phyloP scores from a whole-genome alignment of 2,888 invertebrate species.

The Blastobasis lacticolella region DNA sequence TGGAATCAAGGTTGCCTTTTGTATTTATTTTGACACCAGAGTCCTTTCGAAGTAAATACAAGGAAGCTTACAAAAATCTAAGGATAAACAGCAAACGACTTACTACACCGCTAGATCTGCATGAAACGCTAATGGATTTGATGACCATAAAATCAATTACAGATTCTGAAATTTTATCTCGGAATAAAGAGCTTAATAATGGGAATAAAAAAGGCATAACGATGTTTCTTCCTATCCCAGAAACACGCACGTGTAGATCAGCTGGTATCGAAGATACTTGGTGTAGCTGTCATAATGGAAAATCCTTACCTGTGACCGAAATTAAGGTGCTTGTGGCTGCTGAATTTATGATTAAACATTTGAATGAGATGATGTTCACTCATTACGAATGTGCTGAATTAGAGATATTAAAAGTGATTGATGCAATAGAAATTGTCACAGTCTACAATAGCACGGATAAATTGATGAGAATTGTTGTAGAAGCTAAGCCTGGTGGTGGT shows the following conservation, averaged over 20 bases:
- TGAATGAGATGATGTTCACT: too few relatives aligned
- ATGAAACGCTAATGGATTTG: slow-evolving; percentile 84
- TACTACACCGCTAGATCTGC: slow-evolving; percentile 87
- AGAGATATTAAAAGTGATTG: too few relatives aligned
- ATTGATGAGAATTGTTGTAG: too few relatives aligned
- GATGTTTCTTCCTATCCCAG: slow-evolving; percentile 80
- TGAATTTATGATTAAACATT: too few relatives aligned
- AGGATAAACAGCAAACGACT: slow-evolving; percentile 78
- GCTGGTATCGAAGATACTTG: slow-evolving; percentile 86
- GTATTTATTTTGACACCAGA: slow-evolving; percentile 82
- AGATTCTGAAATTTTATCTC: too few relatives aligned
- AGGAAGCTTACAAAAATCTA: slow-evolving; percentile 77
- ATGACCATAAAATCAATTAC: slow-evolving; percentile 59
- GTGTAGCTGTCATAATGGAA: slow-evolving; percentile 83
- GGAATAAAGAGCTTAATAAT: too few relatives aligned
- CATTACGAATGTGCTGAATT: too few relatives aligned
- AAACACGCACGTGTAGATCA: slow-evolving; percentile 79
- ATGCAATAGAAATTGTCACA: too few relatives aligned
- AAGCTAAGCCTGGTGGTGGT: too few relatives aligned
- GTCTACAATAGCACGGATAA: too few relatives aligned
- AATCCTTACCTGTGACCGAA: too few relatives aligned
- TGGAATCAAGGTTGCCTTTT: slow-evolving; percentile 92
- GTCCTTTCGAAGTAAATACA: slow-evolving; percentile 79
- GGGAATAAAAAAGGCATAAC: slow-evolving; percentile 61
- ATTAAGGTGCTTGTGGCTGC: too few relatives aligned